These are phyloP conservation scores for Tyrophagus putrescentiae DNA, from an alignment of 1,140 invertebrate genomes.

Conservation along the genomic window DNA sequence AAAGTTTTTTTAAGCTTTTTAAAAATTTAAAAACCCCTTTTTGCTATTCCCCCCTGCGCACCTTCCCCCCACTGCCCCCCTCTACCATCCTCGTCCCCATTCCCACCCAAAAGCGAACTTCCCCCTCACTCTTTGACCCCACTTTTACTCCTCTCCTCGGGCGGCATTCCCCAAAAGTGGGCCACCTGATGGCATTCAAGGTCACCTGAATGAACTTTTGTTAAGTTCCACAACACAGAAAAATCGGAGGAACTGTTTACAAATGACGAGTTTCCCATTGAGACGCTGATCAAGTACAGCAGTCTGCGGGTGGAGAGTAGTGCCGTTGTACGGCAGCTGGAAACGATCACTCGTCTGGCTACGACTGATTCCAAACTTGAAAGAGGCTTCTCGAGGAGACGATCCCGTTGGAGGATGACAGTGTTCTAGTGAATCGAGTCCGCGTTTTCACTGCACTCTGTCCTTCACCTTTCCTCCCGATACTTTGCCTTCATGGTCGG, in stretches of 20 bases:
- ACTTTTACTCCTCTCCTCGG: slow-evolving; percentile 20
- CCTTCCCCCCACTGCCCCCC: not conserved
- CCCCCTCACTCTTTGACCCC: slow-evolving; percentile 1
- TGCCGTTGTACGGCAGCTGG: not conserved
- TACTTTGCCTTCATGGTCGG: not conserved
- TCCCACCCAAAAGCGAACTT: not conserved
- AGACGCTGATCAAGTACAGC: not conserved
- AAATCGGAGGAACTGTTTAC: not conserved
- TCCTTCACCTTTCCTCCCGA: not conserved
- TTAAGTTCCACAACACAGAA: not conserved
- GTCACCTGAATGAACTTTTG: not conserved
- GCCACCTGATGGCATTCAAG: slow-evolving; percentile 23
- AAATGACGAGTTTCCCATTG: not conserved
- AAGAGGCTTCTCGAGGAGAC: not conserved
- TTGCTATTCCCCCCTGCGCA: slow-evolving; percentile 38
- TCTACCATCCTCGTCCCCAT: slow-evolving; percentile 12
- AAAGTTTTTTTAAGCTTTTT: not conserved
- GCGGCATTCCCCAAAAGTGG: slow-evolving; percentile 29
- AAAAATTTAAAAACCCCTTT: not conserved
- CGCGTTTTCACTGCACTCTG: slow-evolving; percentile 6
- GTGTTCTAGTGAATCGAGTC: not conserved
- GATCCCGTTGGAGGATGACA: not conserved
- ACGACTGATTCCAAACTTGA: not conserved
- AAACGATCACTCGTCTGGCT: no score
- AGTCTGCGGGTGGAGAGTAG: not conserved